Percentiles rank a stretch among this genome's conserved stretches.
Conservation (phyloP, 2,888 invertebrate species). For the Steinernema scapterisci region DNA sequence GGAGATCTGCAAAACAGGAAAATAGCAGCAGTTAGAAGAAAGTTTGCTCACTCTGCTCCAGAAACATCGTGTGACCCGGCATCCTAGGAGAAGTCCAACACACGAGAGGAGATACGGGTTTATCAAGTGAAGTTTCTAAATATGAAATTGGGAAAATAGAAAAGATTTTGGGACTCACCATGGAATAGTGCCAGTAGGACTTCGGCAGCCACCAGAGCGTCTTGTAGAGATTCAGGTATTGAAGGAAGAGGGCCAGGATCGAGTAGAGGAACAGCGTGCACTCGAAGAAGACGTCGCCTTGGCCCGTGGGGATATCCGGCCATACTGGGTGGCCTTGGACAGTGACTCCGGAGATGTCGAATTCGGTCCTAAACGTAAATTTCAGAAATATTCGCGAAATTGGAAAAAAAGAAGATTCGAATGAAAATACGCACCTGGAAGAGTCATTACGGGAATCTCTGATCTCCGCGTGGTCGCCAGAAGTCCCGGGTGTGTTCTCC, state of each 20-base stretch:
- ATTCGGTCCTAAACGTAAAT: not conserved
- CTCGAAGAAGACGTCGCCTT: slow-evolving; percentile 84
- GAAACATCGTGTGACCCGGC: slow-evolving; percentile 77
- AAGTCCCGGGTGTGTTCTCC: not conserved
- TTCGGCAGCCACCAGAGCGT: slow-evolving; percentile 97
- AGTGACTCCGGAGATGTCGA: slow-evolving; percentile 1
- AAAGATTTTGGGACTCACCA: slow-evolving; percentile 74
- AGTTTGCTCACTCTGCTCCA: slow-evolving; percentile 69
- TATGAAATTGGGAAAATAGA: slow-evolving; percentile 55
- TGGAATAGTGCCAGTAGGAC: slow-evolving; percentile 83
- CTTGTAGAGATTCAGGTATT: slow-evolving; percentile 90
- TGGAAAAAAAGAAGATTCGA: not conserved
- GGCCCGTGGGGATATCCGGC: slow-evolving; percentile 66
- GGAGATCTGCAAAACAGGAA: slow-evolving; percentile 34
- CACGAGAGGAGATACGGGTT: slow-evolving; percentile 85
- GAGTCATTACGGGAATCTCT: not conserved
- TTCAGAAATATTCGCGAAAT: no score
- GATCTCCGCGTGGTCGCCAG: not conserved
- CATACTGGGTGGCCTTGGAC: slow-evolving; percentile 38
- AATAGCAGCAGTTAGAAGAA: not conserved
- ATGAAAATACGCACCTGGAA: not conserved
- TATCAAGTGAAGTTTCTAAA: slow-evolving; percentile 91
- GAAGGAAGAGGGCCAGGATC: slow-evolving; percentile 79
- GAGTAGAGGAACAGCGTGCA: slow-evolving; percentile 82
- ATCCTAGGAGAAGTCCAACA: slow-evolving; percentile 79